Conservation (phyloP, 2,797 vertebrate species). For the Scomberomorus guttatus region DNA sequence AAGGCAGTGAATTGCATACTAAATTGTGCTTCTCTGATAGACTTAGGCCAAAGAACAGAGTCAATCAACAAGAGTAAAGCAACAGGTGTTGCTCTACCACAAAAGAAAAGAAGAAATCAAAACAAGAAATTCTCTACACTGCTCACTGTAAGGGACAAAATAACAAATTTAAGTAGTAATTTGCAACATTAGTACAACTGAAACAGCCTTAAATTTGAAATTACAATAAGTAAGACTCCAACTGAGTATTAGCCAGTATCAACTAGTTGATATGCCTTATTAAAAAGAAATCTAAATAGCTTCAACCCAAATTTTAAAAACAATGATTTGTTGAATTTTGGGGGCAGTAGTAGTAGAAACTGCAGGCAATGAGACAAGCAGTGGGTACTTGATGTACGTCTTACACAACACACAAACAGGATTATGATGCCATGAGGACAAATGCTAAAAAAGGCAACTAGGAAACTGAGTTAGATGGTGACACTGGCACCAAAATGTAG, state of each 20-base stretch:
- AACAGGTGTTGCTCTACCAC: constrained; percentile 8
- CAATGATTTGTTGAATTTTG: not conserved
- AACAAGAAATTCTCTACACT: constrained; percentile 21
- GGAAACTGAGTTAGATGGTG: constrained; percentile 71
- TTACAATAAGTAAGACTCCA: constrained; percentile 39
- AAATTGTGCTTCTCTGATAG: constrained; percentile 74
- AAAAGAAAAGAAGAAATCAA: not conserved
- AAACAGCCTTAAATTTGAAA: constrained; percentile 38
- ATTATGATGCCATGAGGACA: constrained; percentile 62
- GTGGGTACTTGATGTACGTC: constrained; percentile 22
- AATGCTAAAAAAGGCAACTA: constrained; percentile 81
- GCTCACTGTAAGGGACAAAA: constrained; percentile 34
- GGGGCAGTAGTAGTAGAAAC: constrained; percentile 22
- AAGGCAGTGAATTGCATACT: constrained; percentile 79
- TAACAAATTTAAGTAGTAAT: constrained; percentile 33
- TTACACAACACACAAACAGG: constrained; percentile 36
- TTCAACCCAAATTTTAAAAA: not conserved
- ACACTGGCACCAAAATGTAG: constrained; percentile 64
- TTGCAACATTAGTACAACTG: constrained; percentile 31
- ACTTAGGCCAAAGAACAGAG: constrained; percentile 22
- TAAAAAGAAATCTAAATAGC: constrained; percentile 6
- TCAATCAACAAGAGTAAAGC: constrained; percentile 26
- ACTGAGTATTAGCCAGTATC: constrained; percentile 31
- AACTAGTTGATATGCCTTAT: constrained; percentile 26
- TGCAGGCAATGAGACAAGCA: constrained; percentile 46